Percentiles rank a stretch among this genome's conserved stretches.
These are phyloP conservation scores for Parasteatoda lunata DNA, from an alignment of 2,888 invertebrate genomes.

Conservation along the genomic window DNA sequence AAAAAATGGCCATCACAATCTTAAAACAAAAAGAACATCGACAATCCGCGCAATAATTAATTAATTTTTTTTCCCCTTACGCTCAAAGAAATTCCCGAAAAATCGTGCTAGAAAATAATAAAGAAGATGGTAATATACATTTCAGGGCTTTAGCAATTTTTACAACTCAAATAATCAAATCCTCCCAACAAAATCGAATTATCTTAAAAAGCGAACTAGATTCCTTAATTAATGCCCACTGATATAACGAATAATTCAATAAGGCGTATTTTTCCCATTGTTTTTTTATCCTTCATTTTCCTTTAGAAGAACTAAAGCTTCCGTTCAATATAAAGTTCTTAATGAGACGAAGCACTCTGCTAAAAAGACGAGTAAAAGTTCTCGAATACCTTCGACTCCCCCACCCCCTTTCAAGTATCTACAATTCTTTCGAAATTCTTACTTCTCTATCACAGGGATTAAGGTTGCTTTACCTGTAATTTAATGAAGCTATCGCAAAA, in stretches of 20 bases:
- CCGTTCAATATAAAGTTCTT: neutral
- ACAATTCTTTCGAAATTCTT: neutral
- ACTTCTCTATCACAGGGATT: conserved; percentile 13
- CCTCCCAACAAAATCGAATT: neutral
- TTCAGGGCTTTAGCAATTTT: too few relatives aligned
- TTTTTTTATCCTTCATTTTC: neutral
- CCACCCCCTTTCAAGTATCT: neutral
- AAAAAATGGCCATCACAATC: too few relatives aligned
- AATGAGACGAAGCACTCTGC: conserved; percentile 10
- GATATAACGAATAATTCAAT: conserved; percentile 40
- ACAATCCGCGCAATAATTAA: too few relatives aligned
- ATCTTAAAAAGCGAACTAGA: neutral
- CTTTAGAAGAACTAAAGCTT: neutral
- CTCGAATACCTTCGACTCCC: neutral
- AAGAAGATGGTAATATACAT: too few relatives aligned
- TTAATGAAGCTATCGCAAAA: conserved; percentile 33
- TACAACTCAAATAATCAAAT: too few relatives aligned
- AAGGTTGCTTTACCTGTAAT: conserved; percentile 47
- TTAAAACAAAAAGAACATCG: too few relatives aligned
- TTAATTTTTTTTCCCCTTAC: too few relatives aligned
- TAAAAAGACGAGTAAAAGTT: neutral
- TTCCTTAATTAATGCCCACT: conserved; percentile 34
- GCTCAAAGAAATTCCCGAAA: too few relatives aligned
- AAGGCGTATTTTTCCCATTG: neutral
- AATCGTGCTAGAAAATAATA: too few relatives aligned